Evolutionary conservation across 2,888 invertebrate genomes (phyloP).

Genomic region (Leptogaster cylindrica): DNA sequence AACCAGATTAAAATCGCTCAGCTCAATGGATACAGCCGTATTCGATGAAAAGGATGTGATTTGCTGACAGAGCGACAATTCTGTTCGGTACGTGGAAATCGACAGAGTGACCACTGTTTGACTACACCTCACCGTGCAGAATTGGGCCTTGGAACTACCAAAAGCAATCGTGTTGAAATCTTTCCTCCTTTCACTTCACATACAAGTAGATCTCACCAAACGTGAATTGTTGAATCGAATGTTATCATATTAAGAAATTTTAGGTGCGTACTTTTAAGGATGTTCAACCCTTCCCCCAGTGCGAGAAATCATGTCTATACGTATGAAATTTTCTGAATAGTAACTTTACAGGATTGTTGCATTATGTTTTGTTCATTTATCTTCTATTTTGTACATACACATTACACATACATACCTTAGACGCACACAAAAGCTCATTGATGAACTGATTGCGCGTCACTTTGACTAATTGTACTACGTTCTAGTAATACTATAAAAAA

Average conservation of each 20-base stretch:
- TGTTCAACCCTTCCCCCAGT: conserved; percentile 21
- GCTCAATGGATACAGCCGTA: conserved; percentile 78
- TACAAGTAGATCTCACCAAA: conserved; percentile 10
- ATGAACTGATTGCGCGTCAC: conserved; percentile 6
- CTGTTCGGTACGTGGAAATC: conserved; percentile 90
- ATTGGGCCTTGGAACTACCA: conserved; percentile 58
- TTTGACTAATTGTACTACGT: conserved; percentile 50
- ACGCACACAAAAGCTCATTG: conserved; percentile 21
- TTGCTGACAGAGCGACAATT: conserved; percentile 96
- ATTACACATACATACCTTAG: conserved; percentile 20
- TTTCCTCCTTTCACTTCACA: conserved; percentile 37
- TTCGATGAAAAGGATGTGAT: conserved; percentile 88
- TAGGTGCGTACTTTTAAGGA: conserved; percentile 35
- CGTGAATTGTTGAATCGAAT: conserved; percentile 42
- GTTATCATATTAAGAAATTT: conserved; percentile 24
- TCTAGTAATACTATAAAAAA: conserved; percentile 51
- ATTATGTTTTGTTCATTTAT: too few species aligned
- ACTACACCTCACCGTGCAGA: conserved; percentile 62
- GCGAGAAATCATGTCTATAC: conserved; percentile 8
- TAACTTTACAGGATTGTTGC: conserved; percentile 29
- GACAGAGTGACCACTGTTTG: conserved; percentile 91
- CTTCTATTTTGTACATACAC: conserved; percentile 37
- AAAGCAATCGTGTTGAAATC: conserved; percentile 28
- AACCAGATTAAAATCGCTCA: conserved; percentile 77
- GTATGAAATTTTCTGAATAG: conserved; percentile 11